Percentiles rank a stretch among this genome's conserved stretches.
These are phyloP conservation scores for Pogonognathellus flavescens DNA, from an alignment of 1,140 invertebrate genomes.

Conservation along the genomic window DNA sequence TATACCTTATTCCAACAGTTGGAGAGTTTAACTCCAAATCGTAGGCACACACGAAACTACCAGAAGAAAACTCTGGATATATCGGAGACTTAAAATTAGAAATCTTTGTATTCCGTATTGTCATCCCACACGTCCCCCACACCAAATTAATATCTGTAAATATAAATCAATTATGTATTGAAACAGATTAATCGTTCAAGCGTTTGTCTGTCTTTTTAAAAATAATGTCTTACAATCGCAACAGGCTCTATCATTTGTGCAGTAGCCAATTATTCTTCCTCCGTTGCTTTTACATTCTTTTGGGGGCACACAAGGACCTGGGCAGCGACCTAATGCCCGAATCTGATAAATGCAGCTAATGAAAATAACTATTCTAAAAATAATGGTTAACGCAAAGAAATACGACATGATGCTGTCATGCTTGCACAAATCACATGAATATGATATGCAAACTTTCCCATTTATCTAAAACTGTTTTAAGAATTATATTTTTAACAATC, in stretches of 20 bases:
- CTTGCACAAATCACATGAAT: neutral
- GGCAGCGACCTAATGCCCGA: slow-evolving; percentile 24
- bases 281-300: slow-evolving; percentile 53
- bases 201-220: too few relatives aligned
- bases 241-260: slow-evolving; percentile 42
- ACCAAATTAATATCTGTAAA: slow-evolving; percentile 27
- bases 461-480: too few relatives aligned
- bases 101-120: slow-evolving; percentile 30
- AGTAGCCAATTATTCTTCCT: slow-evolving; percentile 45
- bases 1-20: slow-evolving; percentile 53
- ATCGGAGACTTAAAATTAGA: slow-evolving; percentile 60
- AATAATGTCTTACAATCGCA: slow-evolving; percentile 52
- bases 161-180: neutral
- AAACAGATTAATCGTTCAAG: neutral
- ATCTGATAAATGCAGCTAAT: neutral
- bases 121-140: slow-evolving; percentile 51
- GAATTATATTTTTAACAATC: too few relatives aligned
- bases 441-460: neutral
- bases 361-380: neutral
- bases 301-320: slow-evolving; percentile 51
- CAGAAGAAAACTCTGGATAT: slow-evolving; percentile 50
- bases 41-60: slow-evolving; percentile 58
- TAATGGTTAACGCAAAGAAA: too few relatives aligned
- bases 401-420: too few relatives aligned
- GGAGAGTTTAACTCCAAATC: slow-evolving; percentile 50